Percentiles rank a stretch among this genome's conserved stretches.
These are phyloP conservation scores for Cardiocondyla obscurior DNA, from an alignment of 1,140 invertebrate species.

Conservation along the genomic window DNA sequence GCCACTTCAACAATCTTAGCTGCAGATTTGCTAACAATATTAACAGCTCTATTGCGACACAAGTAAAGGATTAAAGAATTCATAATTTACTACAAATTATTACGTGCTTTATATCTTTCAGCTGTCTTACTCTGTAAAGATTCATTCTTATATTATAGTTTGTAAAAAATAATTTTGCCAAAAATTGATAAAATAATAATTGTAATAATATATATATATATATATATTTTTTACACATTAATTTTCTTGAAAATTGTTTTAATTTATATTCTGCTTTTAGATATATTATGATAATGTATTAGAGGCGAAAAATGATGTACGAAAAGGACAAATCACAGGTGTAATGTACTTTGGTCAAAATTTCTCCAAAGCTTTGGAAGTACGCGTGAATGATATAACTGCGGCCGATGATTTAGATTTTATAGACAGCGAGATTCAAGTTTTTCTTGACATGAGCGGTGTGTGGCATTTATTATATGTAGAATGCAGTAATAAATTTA, in stretches of 20 bases:
- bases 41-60: constrained; percentile 80
- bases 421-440: constrained; percentile 85
- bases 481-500: neutral
- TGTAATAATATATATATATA: too few species aligned
- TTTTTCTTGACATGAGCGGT: constrained; percentile 90
- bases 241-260: neutral
- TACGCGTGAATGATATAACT: constrained; percentile 82
- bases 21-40: constrained; percentile 85
- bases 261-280: constrained; percentile 74
- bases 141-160: neutral
- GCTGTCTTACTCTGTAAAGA: neutral
- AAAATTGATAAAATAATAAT: neutral
- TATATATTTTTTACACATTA: too few species aligned
- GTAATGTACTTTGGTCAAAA: constrained; percentile 89
- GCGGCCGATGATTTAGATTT: constrained; percentile 82
- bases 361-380: constrained; percentile 88
- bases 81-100: neutral
- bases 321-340: constrained; percentile 87
- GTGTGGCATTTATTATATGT: too few species aligned
- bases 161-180: too few species aligned
- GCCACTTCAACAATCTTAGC: constrained; percentile 85
- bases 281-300: constrained; percentile 82
- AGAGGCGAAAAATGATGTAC: constrained; percentile 86
- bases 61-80: constrained; percentile 72
- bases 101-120: neutral